Base-by-base conservation (phyloP, 1,140 invertebrate species). In the Drosophila malerkotliana region DNA sequence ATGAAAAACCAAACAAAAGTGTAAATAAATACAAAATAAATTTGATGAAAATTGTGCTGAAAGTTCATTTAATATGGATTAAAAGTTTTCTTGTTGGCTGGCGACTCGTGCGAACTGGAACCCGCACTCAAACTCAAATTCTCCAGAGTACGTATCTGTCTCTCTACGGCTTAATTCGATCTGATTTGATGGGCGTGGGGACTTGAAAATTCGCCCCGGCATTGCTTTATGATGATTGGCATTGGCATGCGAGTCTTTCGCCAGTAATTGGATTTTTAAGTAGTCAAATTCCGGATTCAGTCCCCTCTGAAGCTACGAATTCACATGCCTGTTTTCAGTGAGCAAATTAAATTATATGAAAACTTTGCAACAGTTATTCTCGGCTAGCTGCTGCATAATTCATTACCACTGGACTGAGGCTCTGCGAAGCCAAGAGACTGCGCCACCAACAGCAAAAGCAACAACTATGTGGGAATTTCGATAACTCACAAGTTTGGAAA, bases 1-100 rank as follows among this genome's bases (percentile, higher is more conserved):
- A 73, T 66, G 60, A 61, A 69, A 77, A 77, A 67, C 72, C 64
- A 77, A 77, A 81, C 64, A 77, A 39, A 77, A 81, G 69, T 82
- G 74, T 82, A 82, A 82, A 78, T 82, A 83, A 83, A 78, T 82
- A 72, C 74, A 71, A 74, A 82, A 83, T 82, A 82, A 82, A 82
- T 82, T 82, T 82, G 79, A 78, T 72, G 73, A 80, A 80, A 80
- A 80, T 81, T 80, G 78, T 77, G 67, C 61, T 59, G 72, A 77
- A 80, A 80, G 66, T 80, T 80, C 78, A 80, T 80, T 80, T 80
- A 80, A 80, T 80, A 80, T 80, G 78, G 78, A 80, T 80, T 80
- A 80, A 80, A 80, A 80, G 78, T 80, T 80, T 80, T 66, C 58
- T 72, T 64, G 37, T 56, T 63, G 53, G 53, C 51, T 51, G 41